These are phyloP conservation scores for Xiphorhynchus elegans DNA, from an alignment of 2,113 vertebrate genomes.

Conservation along the genomic window DNA sequence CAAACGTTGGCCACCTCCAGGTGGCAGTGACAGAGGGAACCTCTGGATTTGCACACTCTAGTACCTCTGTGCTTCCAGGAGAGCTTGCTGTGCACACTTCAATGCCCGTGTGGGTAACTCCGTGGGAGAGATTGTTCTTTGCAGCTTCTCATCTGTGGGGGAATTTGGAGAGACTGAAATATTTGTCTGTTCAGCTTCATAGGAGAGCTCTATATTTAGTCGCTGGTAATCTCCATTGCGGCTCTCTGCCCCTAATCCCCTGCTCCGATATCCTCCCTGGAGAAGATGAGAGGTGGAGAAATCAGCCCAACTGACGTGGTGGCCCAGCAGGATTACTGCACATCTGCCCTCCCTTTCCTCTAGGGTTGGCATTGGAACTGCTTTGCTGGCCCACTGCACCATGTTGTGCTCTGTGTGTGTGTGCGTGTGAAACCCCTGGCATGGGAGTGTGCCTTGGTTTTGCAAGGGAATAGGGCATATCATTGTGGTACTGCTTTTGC, in stretches of 20 bases:
- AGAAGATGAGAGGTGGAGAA: slow-evolving; percentile 7
- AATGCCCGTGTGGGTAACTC: accelerated
- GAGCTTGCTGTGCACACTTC: neutral
- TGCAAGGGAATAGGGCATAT: neutral
- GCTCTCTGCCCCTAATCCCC: slow-evolving; percentile 47
- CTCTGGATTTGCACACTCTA: neutral
- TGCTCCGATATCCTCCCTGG: neutral
- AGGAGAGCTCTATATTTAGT: slow-evolving; percentile 51
- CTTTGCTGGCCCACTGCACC: neutral
- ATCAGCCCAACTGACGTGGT: neutral
- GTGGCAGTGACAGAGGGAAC: neutral
- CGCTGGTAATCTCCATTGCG: neutral
- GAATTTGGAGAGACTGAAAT: neutral
- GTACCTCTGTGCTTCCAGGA: neutral
- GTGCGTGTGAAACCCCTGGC: neutral
- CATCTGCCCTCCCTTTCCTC: neutral
- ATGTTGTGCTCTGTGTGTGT: neutral
- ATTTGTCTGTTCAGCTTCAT: neutral
- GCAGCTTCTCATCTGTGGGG: neutral
- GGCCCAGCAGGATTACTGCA: neutral
- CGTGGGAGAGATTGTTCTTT: neutral
- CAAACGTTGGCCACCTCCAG: neutral
- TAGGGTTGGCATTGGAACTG: neutral
- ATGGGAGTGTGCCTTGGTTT: neutral
- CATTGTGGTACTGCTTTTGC: neutral